A percentile compares a stretch with the other conserved stretches of the same genome.
These are phyloP conservation scores for Propithecus coquereli DNA, from an alignment of 2,113 vertebrate genomes.

Conservation along the genomic window DNA sequence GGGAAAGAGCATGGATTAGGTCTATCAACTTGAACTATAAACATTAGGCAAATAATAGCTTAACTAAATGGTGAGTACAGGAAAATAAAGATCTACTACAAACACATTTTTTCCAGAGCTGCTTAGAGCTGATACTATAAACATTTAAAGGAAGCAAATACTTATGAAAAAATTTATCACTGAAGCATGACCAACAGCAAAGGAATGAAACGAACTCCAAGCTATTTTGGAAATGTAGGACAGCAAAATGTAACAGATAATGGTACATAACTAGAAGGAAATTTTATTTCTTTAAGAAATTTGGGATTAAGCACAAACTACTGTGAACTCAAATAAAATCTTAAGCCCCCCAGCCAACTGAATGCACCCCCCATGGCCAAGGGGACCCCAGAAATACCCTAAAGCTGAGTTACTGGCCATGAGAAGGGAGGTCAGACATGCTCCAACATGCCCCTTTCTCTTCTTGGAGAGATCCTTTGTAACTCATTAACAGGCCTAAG, in stretches of 20 bases:
- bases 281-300: constrained; percentile 23
- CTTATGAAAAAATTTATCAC: not conserved
- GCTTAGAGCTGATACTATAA: not conserved
- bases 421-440: too few species aligned
- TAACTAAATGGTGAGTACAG: constrained; percentile 9
- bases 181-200: not conserved
- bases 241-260: not conserved
- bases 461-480: too few species aligned
- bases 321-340: too few species aligned
- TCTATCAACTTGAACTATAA: not conserved
- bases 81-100: constrained; percentile 33
- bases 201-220: constrained; percentile 6
- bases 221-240: not conserved
- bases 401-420: too few species aligned
- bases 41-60: not conserved
- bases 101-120: not conserved
- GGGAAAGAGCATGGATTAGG: not conserved
- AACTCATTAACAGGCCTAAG: too few species aligned
- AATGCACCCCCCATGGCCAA: too few species aligned
- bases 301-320: not conserved
- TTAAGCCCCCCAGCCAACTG: too few species aligned
- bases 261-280: not conserved
- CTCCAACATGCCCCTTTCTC: too few species aligned
- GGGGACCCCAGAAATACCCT: too few species aligned
- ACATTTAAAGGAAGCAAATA: constrained; percentile 32